Evolutionary conservation across 2,797 vertebrate species (phyloP), one percentile per base, ranked within the genome.

Genomic region (Salmo trutta): DNA sequence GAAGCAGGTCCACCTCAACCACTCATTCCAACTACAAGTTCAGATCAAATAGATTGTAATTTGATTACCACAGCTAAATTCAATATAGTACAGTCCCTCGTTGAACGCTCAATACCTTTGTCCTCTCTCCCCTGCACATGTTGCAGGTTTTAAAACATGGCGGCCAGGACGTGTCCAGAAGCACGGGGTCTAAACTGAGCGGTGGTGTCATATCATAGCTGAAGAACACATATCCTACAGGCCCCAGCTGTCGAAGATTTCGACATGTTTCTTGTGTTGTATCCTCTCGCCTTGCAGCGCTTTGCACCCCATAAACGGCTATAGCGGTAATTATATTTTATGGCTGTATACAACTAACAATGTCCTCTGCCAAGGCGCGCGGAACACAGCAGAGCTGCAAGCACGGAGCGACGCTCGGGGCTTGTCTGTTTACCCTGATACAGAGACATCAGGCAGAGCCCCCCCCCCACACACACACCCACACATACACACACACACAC

Each of bases 261-360:
- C 77, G 77, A 84, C 85, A 87, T 92, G 84, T 89, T 89, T 92
- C 81, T 91, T 90, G 90, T 89, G 88, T 85, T 88, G 90, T 85
- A 92, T 93, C 91, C 89, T 92, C 92, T 90, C 91, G 91, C 91
- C 95, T 93, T 89, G 88, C 90, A 94, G 95, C 93, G 92, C 95
- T 97, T 97, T 96, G 96, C 96, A 98, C 96, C 95, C 96, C 95
- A 97, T 97, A 97, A 98, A 98, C 89, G 91, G 94, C 96, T 96
- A 97, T 95, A 94, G 94, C 95, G 93, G 95, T 97, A 95, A 97
- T 97, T 97, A 96, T 97, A 94, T 97, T 98, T 98, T 97, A 98
- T 96, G 94, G 93, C 92, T 84, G 92, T 94, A 93, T 91, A 94
- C 93, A 94, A 93, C 95, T 90, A 90, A 93, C 94, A 94, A 92